phyloP scores from a whole-genome alignment of 2,888 invertebrate species.

The Drosophila kanekoi region DNA sequence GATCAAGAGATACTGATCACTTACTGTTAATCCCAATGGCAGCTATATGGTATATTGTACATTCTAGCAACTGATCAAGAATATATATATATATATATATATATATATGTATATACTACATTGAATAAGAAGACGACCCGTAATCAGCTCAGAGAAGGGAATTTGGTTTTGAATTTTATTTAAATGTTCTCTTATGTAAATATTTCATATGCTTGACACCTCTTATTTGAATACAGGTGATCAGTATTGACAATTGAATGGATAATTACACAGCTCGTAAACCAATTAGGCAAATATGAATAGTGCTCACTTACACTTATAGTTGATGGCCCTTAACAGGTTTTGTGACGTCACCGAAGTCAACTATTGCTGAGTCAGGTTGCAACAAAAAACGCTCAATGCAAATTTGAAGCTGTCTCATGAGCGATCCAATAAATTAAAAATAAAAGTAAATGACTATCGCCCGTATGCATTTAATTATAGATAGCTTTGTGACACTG shows the following conservation, averaged over 20 bases:
- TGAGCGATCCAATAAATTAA: conserved; percentile 4
- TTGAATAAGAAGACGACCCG: too few species aligned
- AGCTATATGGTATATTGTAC: too few species aligned
- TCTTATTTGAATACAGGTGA: background rate
- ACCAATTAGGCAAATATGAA: background rate
- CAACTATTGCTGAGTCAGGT: conserved; percentile 12
- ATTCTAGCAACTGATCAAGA: too few species aligned
- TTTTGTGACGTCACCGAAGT: conserved; percentile 6
- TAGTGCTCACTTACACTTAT: background rate
- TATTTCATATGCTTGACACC: background rate
- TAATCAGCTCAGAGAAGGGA: too few species aligned
- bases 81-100: too few species aligned
- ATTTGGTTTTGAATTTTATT: too few species aligned
- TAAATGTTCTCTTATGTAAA: background rate
- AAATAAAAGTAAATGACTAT: too few species aligned
- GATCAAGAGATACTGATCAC: too few species aligned
- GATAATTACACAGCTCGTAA: background rate
- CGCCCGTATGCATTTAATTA: background rate
- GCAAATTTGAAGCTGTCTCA: conserved; percentile 2
- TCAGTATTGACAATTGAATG: conserved; percentile 3
- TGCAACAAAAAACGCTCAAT: conserved; percentile 7
- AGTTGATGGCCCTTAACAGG: background rate
- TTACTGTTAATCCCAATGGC: too few species aligned
- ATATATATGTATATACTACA: too few species aligned
- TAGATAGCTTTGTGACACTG: conserved; percentile 1